Evolutionary conservation across 2,113 vertebrate species (phyloP), one percentile per base, ranked within the genome.

Genomic region (Phalacrocorax pelagicus): DNA sequence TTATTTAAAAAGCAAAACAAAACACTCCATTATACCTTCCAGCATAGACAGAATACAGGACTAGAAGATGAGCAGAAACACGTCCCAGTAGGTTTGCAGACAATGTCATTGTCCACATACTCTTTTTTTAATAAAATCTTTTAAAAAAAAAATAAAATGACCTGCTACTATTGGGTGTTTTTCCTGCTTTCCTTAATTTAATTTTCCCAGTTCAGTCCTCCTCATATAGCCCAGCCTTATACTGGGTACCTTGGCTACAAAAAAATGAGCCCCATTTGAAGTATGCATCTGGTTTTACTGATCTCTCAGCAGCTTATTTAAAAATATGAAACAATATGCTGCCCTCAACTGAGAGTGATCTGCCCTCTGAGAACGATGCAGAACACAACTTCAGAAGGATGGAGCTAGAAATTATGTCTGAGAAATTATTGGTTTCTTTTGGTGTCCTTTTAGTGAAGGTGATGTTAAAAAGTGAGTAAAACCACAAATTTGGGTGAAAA

Each of bases 121-220:
- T 32, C 34, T 42, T n/a, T 36, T 59, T 36, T 4, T 15, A 54
- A n/a, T 23, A 59, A n/a, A 15, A 15, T n/a, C 9, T 59, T 59
- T 19, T 5, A 38, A 5, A 42, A 47, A 16, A 36, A 42, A 36
- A 30, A 18, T 27, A 30, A 30, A 42, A 10, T 40, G 9, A 38
- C 20, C 12, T 5, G 11, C 26, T 65, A 8, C 4, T 72, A 2
- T 30, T 69, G 14, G 8, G 0, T 0, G 8, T 42, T 57, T 74
- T 30, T 29, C 2, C 9, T 27, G 1, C 32, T 78, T 71, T 51
- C 21, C 19, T 52, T 44, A 27, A 46, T 73, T 69, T 74, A 20
- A 52, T 57, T 77, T 86, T 61, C 26, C 55, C 23, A 44, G 1
- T 47, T 57, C 22, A 22, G 19, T 15, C 15, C 0, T 59, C 18